Base-by-base conservation (phyloP, 2,797 vertebrate genomes). In the Cottoperca gobio region DNA sequence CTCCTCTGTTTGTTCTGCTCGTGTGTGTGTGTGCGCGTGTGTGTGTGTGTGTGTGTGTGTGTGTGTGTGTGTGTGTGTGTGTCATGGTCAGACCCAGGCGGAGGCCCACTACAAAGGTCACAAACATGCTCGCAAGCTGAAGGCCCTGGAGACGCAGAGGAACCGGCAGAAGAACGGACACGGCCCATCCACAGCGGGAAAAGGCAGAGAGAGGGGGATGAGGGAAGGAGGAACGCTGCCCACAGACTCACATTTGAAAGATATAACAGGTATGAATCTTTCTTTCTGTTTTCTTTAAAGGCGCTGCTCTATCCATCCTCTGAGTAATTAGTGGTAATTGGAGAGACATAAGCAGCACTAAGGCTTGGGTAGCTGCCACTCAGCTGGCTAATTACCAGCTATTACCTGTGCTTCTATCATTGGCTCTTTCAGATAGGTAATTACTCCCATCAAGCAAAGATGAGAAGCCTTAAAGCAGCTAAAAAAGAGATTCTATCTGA, bases 21-120 rank as follows among this genome's bases (percentile, higher is more conserved):
- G 26, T 72, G 21, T 82, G 65, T 78, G 37, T 2, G n/a, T 5
- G 28, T 64, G 17, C 80, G 35, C 62, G 1, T 71, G 0, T 77
- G 40, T 71, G 31, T 57, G 17, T 70, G 54, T 65, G 49, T 55
- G 50, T 71, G 43, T 74, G 62, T 63, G 26, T 72, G 21, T 82
- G 65, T 78, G 37, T 57, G 54, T 65, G 49, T 55, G 50, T 71
- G 43, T 74, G 62, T 63, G 35, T 81, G 24, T 79, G 58, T 79
- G 48, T 76, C 33, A 57, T 60, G 73, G 40, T 45, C 91, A 99
- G 97, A 99, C 95, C 93, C 97, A 99, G 91, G 97, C 98, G 0
- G 97, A 99, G 89, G 98, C 97, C 2, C 98, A 99, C 92, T 99
- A 98, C 88, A 98, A 98, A 94, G 98, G 97, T 82, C 98, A 99